Percentiles rank a stretch among this genome's conserved stretches.
These are phyloP conservation scores for Lepidurus arcticus DNA, from an alignment of 1,140 invertebrate genomes.

Conservation along the genomic window DNA sequence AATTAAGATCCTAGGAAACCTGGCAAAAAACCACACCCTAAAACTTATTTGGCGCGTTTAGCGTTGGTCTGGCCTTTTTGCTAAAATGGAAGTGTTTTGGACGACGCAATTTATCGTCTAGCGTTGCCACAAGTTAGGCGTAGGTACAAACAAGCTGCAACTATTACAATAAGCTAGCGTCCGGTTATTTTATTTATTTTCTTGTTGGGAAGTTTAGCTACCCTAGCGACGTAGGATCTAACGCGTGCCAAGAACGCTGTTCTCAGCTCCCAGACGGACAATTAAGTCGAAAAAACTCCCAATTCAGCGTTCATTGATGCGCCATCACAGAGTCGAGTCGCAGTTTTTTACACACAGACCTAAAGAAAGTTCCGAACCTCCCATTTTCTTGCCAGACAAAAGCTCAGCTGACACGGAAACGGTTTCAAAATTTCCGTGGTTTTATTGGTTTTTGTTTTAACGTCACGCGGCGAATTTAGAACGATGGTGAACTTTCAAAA, in stretches of 20 bases:
- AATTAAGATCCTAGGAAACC: too few relatives aligned
- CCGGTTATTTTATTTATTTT: neutral
- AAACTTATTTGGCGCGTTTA: too few relatives aligned
- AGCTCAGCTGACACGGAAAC: neutral
- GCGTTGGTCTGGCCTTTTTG: too few relatives aligned
- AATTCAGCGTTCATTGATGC: slow-evolving; percentile 6
- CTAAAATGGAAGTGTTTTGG: too few relatives aligned
- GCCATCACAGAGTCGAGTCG: neutral
- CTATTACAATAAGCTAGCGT: neutral
- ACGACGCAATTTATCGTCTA: too few relatives aligned
- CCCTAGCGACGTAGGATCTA: neutral
- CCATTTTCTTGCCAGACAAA: slow-evolving; percentile 9
- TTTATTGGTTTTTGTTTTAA: neutral
- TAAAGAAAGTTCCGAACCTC: neutral
- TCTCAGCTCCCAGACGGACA: neutral
- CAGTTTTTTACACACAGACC: neutral
- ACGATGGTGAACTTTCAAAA: slow-evolving; percentile 12
- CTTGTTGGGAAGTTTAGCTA: neutral
- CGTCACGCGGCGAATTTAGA: neutral
- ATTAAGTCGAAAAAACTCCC: neutral
- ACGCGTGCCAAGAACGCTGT: slow-evolving; percentile 20
- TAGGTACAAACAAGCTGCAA: too few relatives aligned
- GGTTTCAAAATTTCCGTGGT: neutral
- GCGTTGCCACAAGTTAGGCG: too few relatives aligned
- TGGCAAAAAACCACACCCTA: too few relatives aligned